Base-by-base conservation (phyloP, 2,797 vertebrate species). In the Manis crassicaudata region DNA sequence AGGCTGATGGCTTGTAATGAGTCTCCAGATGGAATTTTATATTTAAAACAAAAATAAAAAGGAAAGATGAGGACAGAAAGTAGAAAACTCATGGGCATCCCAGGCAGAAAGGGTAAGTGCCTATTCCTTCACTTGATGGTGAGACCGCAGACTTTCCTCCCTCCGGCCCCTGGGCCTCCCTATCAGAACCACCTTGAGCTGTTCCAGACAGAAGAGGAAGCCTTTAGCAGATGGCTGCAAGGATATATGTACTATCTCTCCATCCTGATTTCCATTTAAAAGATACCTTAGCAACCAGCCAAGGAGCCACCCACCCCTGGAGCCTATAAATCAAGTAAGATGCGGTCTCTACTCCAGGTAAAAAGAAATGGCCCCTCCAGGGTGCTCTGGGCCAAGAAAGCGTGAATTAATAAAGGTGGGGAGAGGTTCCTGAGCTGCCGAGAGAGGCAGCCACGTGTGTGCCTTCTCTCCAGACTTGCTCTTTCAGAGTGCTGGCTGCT, bases 251-350 rank as follows among this genome's bases (percentile, higher is more conserved):
- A 93, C 92, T 94, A 96, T 76, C 96, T 98, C 92, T 79, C 96
- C 77, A 79, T 96, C 93, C 92, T 93, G 93, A 98, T 98, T 98
- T 98, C 97, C 97, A 98, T 98, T 98, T 98, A 97, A 98, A 98
- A 98, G 97, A 85, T 97, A 98, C 97, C 96, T 96, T 97, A 97
- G 98, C 97, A 98, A 87, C 87, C 93, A 95, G 97, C 79, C 88
- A 54, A 96, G 97, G 75, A 72, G 84, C 96, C 92, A 82, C 95
- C 97, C 40, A 63, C 92, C 90, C 54, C 97, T 95, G 65, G 95
- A 97, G 97, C 96, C 96, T 81, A 93, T 98, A 98, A 98, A 98
- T 98, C 96, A 97, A 94, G 68, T 88, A 67, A 97, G 94, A 94
- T 52, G 97, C 88, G 98, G 96, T 97, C 97, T 98, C 83, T 37